These are phyloP conservation scores for Cosmia pyralina DNA, from an alignment of 2,888 invertebrate species.

Conservation along the genomic window DNA sequence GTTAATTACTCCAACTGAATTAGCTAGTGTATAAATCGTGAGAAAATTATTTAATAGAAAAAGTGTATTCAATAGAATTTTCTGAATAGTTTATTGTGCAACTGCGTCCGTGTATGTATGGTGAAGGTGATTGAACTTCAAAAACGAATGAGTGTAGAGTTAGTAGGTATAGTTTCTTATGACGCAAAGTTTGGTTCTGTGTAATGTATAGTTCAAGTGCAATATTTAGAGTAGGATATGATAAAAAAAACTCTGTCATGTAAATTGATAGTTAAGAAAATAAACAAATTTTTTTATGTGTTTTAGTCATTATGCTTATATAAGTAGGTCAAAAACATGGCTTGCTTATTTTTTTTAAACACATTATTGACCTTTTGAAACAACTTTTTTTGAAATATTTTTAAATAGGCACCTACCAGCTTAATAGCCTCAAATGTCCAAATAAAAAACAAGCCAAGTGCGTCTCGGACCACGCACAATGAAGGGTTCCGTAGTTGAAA, in stretches of 20 bases:
- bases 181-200: constrained; percentile 12
- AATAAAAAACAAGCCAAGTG: neutral
- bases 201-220: neutral
- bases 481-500: too few species aligned
- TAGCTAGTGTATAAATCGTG: constrained; percentile 28
- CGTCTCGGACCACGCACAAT: too few species aligned
- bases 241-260: neutral
- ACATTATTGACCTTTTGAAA: neutral
- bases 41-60: constrained; percentile 43
- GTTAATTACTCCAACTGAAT: constrained; percentile 40
- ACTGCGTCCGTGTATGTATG: neutral
- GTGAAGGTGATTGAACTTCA: constrained; percentile 51
- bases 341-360: neutral
- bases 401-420: neutral
- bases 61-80: constrained; percentile 43
- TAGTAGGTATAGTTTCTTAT: constrained; percentile 16
- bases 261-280: neutral
- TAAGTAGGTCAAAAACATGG: too few species aligned
- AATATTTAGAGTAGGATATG: neutral
- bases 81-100: constrained; percentile 36
- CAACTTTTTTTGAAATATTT: neutral
- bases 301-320: too few species aligned
- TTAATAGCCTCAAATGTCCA: neutral
- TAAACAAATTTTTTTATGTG: neutral
- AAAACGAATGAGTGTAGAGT: constrained; percentile 23